Percentiles rank a stretch among this genome's conserved stretches.
Conservation (phyloP, 2,113 vertebrate genomes). For the Gambusia affinis region DNA sequence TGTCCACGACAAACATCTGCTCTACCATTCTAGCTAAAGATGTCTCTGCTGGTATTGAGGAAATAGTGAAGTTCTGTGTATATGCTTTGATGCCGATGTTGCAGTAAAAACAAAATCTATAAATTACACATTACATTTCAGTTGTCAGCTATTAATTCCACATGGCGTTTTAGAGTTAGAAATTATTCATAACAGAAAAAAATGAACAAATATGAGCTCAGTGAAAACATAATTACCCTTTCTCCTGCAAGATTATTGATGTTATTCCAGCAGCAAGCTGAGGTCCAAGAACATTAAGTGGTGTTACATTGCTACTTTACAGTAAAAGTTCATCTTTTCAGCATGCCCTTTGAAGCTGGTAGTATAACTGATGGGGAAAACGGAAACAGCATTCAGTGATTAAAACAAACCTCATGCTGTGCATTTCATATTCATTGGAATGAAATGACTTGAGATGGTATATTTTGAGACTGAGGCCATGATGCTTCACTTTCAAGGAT, state of each 20-base stretch:
- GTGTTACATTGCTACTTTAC: background rate
- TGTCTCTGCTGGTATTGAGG: background rate
- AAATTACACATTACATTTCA: background rate
- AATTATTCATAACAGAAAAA: background rate
- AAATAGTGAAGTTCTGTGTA: background rate
- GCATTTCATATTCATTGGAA: background rate
- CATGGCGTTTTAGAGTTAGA: background rate
- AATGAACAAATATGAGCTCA: background rate
- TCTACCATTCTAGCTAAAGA: background rate
- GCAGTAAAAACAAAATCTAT: background rate
- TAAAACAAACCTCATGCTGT: background rate
- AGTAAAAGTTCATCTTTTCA: constrained; percentile 7
- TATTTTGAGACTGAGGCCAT: constrained; percentile 12
- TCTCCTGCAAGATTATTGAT: background rate
- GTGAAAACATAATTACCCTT: background rate
- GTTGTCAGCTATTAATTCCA: background rate
- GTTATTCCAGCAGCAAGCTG: background rate
- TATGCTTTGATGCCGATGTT: background rate
- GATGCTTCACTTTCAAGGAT: constrained; percentile 7
- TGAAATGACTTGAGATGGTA: constrained; percentile 16
- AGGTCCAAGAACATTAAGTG: background rate
- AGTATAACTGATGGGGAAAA: background rate
- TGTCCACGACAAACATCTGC: background rate
- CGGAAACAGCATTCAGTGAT: constrained; percentile 8
- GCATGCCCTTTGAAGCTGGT: background rate